These are phyloP conservation scores for Urosaurus nigricauda DNA, from an alignment of 2,797 vertebrate genomes.

Conservation along the genomic window DNA sequence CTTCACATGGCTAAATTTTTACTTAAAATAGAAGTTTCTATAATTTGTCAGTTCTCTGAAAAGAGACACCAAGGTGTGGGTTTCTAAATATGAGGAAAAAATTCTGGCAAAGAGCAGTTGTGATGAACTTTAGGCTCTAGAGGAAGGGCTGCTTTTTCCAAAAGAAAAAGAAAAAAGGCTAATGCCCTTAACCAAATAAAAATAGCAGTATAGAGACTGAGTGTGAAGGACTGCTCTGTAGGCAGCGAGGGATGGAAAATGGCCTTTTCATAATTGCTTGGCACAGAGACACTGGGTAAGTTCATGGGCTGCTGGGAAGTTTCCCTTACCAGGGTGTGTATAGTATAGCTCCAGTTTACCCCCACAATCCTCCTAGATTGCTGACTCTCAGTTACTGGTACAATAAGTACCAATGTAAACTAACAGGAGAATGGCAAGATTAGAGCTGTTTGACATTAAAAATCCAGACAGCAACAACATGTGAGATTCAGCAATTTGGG, in stretches of 20 bases:
- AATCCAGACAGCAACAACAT: neutral
- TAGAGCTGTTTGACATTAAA: neutral
- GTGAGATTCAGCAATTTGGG: neutral
- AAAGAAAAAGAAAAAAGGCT: neutral
- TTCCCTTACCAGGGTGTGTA: neutral
- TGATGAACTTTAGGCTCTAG: neutral
- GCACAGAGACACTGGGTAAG: constrained; percentile 50
- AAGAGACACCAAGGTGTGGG: neutral
- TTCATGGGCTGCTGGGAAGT: constrained; percentile 49
- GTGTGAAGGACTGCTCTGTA: constrained; percentile 51
- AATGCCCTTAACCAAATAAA: constrained; percentile 61
- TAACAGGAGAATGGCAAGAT: neutral
- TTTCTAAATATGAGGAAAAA: neutral
- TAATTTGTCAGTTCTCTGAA: constrained; percentile 56
- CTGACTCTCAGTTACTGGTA: constrained; percentile 18
- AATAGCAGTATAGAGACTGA: constrained; percentile 56
- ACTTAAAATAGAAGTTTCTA: constrained; percentile 41
- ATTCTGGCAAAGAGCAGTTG: constrained; percentile 5
- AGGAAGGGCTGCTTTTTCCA: constrained; percentile 43
- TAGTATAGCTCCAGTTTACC: constrained; percentile 40
- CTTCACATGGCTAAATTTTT: constrained; percentile 49
- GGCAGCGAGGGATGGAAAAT: constrained; percentile 55
- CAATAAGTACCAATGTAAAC: fast-evolving
- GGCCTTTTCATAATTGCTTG: constrained; percentile 56
- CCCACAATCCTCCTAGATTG: fast-evolving